Base-by-base conservation (phyloP, 2,888 invertebrate species). In the Arge pagana region DNA sequence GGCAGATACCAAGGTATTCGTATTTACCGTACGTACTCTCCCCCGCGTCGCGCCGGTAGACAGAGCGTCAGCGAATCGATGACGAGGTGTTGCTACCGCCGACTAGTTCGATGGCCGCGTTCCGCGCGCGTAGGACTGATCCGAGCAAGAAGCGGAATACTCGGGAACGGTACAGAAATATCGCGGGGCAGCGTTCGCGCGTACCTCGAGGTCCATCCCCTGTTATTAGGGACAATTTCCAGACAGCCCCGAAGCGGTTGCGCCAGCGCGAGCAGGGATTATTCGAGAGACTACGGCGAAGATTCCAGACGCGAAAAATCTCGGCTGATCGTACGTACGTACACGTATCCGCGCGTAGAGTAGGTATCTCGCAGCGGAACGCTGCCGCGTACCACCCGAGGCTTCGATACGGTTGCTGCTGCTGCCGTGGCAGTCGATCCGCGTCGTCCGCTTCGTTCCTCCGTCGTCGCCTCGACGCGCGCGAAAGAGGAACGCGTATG, bases 211-310 rank as follows among this genome's bases (percentile, higher is more conserved):
- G n/a, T n/a, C 45, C 42, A 33, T 74, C 73, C 74, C 71, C 74
- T 74, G 73, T 74, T 76, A 76, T 74, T 76, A 76, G 70, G 73
- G 75, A 75, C 75, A 75, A 76, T 75, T 74, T 76, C 72, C 74
- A 74, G 70, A 71, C 65, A 66, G 72, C 75, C 74, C 58, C 57
- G 62, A 72, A 74, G n/a, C n/a, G 43, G 48, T 48, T 43, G 57
- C 58, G 42, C 43, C 35, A 21, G 43, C n/a, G 19, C 31, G 43
- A 26, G 21, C 39, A 39, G 43, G 18, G 35, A 15, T 28, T 26
- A 35, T 54, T 54, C 50, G 55, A 57, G 33, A 41, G 48, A 52
- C 51, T 48, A 55, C 52, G 55, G 55, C 55, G 53, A 36, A 53
- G 62, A 55, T 18, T 41, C 48, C 39, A 48, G 37, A 52, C 19